Evolutionary conservation across 2,888 invertebrate genomes (phyloP).

Genomic region (Erebia palarica): DNA sequence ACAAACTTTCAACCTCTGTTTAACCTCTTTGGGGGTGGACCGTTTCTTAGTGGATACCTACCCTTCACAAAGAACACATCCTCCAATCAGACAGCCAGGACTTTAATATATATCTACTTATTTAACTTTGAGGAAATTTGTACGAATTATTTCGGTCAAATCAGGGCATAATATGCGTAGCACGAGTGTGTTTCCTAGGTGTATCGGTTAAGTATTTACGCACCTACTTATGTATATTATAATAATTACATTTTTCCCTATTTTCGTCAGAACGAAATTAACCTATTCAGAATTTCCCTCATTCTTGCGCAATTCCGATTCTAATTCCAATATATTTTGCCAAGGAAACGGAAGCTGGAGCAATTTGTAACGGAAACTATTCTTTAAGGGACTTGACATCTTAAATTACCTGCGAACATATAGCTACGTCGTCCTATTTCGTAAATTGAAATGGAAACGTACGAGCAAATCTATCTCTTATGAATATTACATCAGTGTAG

Average conservation of each 20-base stretch:
- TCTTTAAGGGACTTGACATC: constrained; percentile 32
- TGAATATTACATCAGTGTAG: not conserved
- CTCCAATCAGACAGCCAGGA: too few species aligned
- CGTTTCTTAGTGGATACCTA: too few species aligned
- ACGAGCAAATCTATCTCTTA: not conserved
- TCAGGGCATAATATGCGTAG: too few species aligned
- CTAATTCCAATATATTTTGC: constrained; percentile 28
- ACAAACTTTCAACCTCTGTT: too few species aligned
- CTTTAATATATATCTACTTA: too few species aligned
- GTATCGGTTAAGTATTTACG: too few species aligned
- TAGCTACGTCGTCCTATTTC: constrained; percentile 1
- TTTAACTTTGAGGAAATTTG: too few species aligned
- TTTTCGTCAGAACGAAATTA: not conserved
- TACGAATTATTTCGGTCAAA: too few species aligned
- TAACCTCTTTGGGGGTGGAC: too few species aligned
- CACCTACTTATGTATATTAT: too few species aligned
- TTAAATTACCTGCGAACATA: constrained; percentile 31
- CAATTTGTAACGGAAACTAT: constrained; percentile 38
- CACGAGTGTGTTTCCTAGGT: too few species aligned
- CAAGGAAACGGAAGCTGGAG: constrained; percentile 19
- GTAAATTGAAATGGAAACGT: not conserved
- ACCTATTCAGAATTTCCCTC: constrained; percentile 8
- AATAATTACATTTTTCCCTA: not conserved
- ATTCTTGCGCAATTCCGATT: constrained; percentile 10
- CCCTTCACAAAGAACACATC: too few species aligned